Percentiles rank a stretch among this genome's conserved stretches.
Evolutionary conservation across 2,113 vertebrate species (phyloP).

Genomic region (Thomomys bottae): DNA sequence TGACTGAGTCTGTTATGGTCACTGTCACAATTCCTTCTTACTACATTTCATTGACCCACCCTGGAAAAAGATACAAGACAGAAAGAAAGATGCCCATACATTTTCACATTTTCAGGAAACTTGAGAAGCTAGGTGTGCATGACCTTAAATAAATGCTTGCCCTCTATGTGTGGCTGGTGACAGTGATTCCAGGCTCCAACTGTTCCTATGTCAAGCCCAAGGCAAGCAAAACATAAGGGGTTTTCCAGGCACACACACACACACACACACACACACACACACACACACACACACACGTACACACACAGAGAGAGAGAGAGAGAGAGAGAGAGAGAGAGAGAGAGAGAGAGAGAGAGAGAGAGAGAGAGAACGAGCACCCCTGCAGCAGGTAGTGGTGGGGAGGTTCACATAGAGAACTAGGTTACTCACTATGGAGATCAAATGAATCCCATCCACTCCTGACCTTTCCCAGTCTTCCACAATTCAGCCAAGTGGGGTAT

Average conservation of each 20-base stretch:
- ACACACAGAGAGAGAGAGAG: no score
- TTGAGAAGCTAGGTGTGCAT: constrained; percentile 14
- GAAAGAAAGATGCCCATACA: not conserved
- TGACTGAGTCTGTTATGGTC: fast-evolving
- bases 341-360: no score
- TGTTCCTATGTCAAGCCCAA: not conserved
- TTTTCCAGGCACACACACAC: no score
- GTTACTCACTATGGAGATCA: not conserved
- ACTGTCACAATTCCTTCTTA: not conserved
- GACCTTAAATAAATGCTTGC: constrained; percentile 20
- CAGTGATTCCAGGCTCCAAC: not conserved
- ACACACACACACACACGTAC: no score
- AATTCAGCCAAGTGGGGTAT: not conserved
- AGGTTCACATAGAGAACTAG: no score
- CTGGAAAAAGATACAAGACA: constrained; percentile 30
- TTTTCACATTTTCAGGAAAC: constrained; percentile 45
- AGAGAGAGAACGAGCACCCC: no score
- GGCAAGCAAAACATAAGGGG: not conserved
- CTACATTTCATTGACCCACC: not conserved
- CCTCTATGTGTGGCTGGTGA: not conserved
- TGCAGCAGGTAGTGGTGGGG: fast-evolving
- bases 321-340: no score
- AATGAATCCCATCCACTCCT: not conserved
- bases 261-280: no score
- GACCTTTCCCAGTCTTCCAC: not conserved